Conservation (phyloP, 2,113 vertebrate species). For the Danio rerio region GRCz12tu NC_133176.1:48564501-48565000, state of each 20-base stretch:
- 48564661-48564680: neutral
- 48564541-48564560: slow-evolving; percentile 52
- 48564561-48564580: slow-evolving; percentile 57
- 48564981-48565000: neutral
- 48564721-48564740: neutral
- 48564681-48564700: neutral
- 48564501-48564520: slow-evolving; percentile 32
- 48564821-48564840: neutral
- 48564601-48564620: slow-evolving; percentile 54
- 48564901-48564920: neutral
- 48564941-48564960: neutral
- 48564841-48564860: too few species aligned
- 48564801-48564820: neutral
- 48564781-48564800: neutral
- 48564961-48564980: neutral
- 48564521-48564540: slow-evolving; percentile 47
- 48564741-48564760: neutral
- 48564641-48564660: slow-evolving; percentile 21
- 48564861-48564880: neutral
- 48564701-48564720: neutral
- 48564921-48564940: neutral
- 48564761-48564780: too few species aligned
- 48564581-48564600: slow-evolving; percentile 46
- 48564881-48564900: neutral
- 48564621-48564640: slow-evolving; percentile 32